These are phyloP conservation scores for Psilopogon haemacephalus DNA, from an alignment of 2,113 vertebrate species.

Conservation along the genomic window DNA sequence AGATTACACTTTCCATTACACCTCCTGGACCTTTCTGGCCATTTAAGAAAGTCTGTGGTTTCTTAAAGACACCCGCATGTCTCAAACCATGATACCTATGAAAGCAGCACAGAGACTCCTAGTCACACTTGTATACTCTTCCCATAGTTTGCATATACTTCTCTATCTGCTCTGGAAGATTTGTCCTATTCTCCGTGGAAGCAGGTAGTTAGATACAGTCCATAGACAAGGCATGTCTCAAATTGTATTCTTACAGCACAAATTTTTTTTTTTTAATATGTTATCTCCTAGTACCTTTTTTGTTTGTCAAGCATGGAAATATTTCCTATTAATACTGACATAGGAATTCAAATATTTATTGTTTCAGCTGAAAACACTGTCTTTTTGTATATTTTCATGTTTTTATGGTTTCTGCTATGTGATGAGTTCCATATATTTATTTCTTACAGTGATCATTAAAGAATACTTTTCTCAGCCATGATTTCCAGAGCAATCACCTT, in stretches of 20 bases:
- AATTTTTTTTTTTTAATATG: neutral
- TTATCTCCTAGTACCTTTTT: neutral
- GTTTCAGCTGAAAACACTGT: neutral
- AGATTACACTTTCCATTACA: too few species aligned
- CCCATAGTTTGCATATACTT: neutral
- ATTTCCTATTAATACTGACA: neutral
- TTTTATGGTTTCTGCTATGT: neutral
- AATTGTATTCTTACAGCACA: neutral
- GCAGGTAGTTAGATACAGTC: neutral
- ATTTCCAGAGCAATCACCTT: neutral
- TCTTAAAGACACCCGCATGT: too few species aligned
- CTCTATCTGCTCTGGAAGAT: neutral
- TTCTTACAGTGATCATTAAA: neutral
- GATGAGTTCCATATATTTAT: neutral
- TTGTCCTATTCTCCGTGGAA: neutral
- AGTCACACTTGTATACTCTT: neutral
- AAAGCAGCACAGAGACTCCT: neutral
- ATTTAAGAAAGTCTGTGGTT: too few species aligned
- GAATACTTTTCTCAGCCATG: neutral
- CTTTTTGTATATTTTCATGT: neutral
- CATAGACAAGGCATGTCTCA: neutral
- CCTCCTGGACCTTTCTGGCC: too few species aligned
- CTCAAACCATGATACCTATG: too few species aligned
- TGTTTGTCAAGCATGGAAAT: neutral
- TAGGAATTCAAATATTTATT: neutral